Evolutionary conservation across 2,888 invertebrate genomes (phyloP), one percentile per base, ranked within the genome.

Genomic region (Lottia scabra): DNA sequence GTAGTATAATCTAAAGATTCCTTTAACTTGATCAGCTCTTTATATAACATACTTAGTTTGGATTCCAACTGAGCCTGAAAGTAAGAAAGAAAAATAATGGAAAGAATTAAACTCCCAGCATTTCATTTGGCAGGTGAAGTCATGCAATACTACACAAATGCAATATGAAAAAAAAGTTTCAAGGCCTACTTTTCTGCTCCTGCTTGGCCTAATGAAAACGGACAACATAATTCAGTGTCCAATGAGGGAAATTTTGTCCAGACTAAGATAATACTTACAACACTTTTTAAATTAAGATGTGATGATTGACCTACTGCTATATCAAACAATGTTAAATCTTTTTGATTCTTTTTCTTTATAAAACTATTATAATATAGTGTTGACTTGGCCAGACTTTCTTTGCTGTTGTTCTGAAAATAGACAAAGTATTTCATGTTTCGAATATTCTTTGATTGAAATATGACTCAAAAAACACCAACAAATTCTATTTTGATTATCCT

Each of bases 241-340:
- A 38, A 38, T 38, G 38, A 2, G 8, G 10, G 38, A 38, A 38
- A 8, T 38, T 1, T 38, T 38, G 10, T 6, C 38, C 5, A 65
- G 8, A 26, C n/a, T 26, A 5, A 8, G 44, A 65, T 26, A 44
- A 16, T 45, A 74, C 85, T 68, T 79, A 87, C 87, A 73, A 88
- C 87, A 76, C 87, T 85, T 79, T 86, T 87, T 1, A 88, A 76
- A 71, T 88, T 88, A 23, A 88, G 72, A 73, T 87, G 87, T 23
- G 87, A 84, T 19, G 85, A 66, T 62, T 79, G 79, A 16, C 87
- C 86, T 38, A 82, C 79, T 26, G 85, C 86, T 19, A 85, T 79
- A 72, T 88, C 87, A 70, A 87, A 73, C 63, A 87, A 65, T 48
- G 85, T 85, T 44, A 83, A 76, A 26, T 82, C 78, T 72, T 81